Evolutionary conservation across 2,113 vertebrate species (phyloP).

Genomic region (Campylomormyrus tamandua): DNA sequence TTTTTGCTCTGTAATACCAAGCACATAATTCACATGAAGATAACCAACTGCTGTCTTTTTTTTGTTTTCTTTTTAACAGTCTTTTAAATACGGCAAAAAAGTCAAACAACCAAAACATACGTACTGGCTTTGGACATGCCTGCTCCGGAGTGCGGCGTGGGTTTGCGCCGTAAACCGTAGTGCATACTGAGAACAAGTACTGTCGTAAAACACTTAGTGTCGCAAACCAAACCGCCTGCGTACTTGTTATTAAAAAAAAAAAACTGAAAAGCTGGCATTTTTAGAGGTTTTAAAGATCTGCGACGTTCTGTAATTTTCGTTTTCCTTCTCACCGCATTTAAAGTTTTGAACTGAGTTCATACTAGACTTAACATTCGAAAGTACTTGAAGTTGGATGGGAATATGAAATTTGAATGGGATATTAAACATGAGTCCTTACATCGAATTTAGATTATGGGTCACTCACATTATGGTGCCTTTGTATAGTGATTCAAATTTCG

Average conservation of each 20-base stretch:
- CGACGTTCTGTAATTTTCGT: neutral
- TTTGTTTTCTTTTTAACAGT: too few relatives aligned
- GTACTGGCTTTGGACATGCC: slow-evolving; percentile 62
- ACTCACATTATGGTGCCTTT: neutral
- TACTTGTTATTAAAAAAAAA: neutral
- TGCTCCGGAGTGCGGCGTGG: slow-evolving; percentile 39
- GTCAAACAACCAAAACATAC: slow-evolving; percentile 27
- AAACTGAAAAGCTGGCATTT: neutral
- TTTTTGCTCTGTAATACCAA: slow-evolving; percentile 57
- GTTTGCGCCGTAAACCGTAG: neutral
- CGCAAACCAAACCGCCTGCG: neutral
- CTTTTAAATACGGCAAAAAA: neutral
- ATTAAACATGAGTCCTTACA: neutral
- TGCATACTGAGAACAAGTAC: neutral
- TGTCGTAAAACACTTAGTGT: neutral
- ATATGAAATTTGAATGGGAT: neutral
- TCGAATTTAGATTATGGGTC: neutral
- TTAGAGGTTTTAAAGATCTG: neutral
- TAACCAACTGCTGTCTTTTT: neutral
- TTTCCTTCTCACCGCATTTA: neutral
- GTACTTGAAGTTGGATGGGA: neutral
- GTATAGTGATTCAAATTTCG: neutral
- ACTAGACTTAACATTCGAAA: neutral
- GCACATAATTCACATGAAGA: neutral
- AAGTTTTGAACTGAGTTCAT: neutral